Percentiles rank a stretch among this genome's conserved stretches.
Evolutionary conservation across 2,113 vertebrate species (phyloP).

Genomic region (Odobenus rosmarus): DNA sequence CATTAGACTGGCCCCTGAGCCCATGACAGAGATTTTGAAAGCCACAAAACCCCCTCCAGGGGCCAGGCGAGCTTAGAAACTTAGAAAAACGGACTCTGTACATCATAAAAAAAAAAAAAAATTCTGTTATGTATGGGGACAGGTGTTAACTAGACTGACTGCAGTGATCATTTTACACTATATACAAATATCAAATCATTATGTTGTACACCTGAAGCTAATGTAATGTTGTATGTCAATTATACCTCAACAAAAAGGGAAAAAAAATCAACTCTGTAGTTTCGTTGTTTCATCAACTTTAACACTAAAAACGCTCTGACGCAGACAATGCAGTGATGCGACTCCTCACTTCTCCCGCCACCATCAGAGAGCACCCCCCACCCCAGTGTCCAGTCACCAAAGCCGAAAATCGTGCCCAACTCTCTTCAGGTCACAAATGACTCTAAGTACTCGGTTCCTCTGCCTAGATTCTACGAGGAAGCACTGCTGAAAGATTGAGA

Average conservation of each 20-base stretch:
- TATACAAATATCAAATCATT: background rate
- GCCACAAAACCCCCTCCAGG: background rate
- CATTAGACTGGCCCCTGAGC: background rate
- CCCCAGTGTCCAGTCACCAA: background rate
- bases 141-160: background rate
- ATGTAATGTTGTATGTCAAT: background rate
- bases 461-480: background rate
- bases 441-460: background rate
- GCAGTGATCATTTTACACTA: background rate
- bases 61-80: background rate
- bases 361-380: background rate
- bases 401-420: background rate
- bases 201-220: background rate
- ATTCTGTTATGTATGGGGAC: background rate
- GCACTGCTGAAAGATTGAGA: background rate
- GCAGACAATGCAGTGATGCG: background rate
- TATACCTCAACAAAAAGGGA: background rate
- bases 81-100: background rate
- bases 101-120: background rate
- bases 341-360: background rate
- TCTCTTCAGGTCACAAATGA: background rate
- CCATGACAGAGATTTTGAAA: background rate
- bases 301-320: background rate
- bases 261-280: background rate
- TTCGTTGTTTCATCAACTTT: background rate